Conservation (phyloP, 1,140 invertebrate genomes). For the Artemia franciscana region DNA sequence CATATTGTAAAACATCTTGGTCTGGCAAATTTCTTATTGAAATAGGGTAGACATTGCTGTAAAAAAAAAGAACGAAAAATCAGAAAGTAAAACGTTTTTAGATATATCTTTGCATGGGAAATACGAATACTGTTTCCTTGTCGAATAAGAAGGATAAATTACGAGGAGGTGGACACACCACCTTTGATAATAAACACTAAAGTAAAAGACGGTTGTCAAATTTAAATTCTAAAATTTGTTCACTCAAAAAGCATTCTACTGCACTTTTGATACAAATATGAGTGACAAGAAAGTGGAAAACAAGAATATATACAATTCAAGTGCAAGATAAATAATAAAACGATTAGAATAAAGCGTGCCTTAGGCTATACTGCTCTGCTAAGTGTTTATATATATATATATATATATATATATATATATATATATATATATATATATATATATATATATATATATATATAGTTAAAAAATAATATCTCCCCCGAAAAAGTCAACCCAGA, state of each 20-base stretch:
- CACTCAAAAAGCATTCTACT: not conserved
- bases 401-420: too few relatives aligned
- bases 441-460: too few relatives aligned
- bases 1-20: conserved; percentile 31
- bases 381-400: too few relatives aligned
- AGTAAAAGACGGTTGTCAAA: not conserved
- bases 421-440: too few relatives aligned
- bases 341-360: too few relatives aligned
- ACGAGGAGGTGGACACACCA: conserved; percentile 25
- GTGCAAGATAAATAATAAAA: too few relatives aligned
- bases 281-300: too few relatives aligned
- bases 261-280: not conserved
- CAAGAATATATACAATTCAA: too few relatives aligned
- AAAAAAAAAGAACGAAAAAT: conserved; percentile 6
- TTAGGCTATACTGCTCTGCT: too few relatives aligned
- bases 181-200: conserved; percentile 11
- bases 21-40: conserved; percentile 24
- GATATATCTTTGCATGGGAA: not conserved
- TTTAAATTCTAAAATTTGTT: not conserved
- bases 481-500: too few relatives aligned
- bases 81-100: not conserved
- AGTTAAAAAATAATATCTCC: too few relatives aligned
- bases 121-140: not conserved
- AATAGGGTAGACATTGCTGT: conserved; percentile 16
- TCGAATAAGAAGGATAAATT: conserved; percentile 17